Conservation (phyloP, 2,888 invertebrate species). For the Zeuzera pyrina region DNA sequence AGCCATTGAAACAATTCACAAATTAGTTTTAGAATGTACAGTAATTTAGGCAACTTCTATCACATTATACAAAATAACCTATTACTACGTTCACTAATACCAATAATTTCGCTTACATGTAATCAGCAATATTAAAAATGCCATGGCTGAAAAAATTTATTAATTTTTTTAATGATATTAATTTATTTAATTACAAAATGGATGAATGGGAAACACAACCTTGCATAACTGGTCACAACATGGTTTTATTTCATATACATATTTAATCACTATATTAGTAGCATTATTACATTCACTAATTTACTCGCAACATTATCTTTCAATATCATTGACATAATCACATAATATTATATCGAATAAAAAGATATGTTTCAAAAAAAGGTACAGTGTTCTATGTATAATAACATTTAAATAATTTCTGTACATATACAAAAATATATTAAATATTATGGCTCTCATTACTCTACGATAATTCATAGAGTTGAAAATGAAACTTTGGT, state of each 20-base stretch:
- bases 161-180: not conserved
- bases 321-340: not conserved
- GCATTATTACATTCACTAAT: too few relatives aligned
- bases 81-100: slow-evolving; percentile 27
- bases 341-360: not conserved
- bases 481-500: slow-evolving; percentile 35
- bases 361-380: slow-evolving; percentile 29
- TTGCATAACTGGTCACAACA: not conserved
- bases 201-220: not conserved
- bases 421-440: slow-evolving; percentile 62
- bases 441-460: slow-evolving; percentile 47
- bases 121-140: too few relatives aligned
- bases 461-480: slow-evolving; percentile 22
- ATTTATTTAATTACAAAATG: not conserved
- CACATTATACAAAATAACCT: slow-evolving; percentile 52
- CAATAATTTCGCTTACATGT: not conserved
- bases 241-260: too few relatives aligned
- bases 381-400: slow-evolving; percentile 32
- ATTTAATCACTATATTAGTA: too few relatives aligned
- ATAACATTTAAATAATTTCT: slow-evolving; percentile 41
- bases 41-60: slow-evolving; percentile 55
- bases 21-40: slow-evolving; percentile 37
- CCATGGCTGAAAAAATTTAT: not conserved
- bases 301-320: too few relatives aligned
- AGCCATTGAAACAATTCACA: slow-evolving; percentile 40